phyloP scores from a whole-genome alignment of 2,797 vertebrate species.

The Argyrosomus regius region DNA sequence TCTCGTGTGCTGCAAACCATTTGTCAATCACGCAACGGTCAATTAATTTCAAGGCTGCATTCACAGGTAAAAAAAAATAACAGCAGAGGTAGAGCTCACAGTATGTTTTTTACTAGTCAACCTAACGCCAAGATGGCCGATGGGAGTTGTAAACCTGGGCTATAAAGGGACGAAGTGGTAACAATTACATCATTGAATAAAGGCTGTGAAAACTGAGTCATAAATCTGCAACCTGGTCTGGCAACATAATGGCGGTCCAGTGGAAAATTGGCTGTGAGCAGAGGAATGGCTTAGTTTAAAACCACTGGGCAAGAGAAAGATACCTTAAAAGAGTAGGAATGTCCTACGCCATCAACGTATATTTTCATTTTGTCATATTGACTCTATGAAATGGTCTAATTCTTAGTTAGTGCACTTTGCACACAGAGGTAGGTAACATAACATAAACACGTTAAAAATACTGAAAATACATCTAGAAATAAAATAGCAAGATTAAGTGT shows the following conservation, averaged over 20 bases:
- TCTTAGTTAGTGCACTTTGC: neutral
- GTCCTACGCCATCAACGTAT: neutral
- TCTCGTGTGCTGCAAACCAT: slow-evolving; percentile 44
- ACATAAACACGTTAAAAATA: neutral
- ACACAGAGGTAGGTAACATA: neutral
- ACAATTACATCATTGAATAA: slow-evolving; percentile 53
- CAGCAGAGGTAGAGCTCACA: slow-evolving; percentile 9
- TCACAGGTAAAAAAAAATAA: slow-evolving; percentile 28
- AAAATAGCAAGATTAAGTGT: neutral
- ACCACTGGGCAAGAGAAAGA: slow-evolving; percentile 6
- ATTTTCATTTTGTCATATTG: neutral
- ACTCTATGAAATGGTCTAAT: neutral
- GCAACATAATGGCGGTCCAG: slow-evolving; percentile 6
- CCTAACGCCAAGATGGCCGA: neutral
- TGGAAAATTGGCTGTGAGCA: slow-evolving; percentile 4
- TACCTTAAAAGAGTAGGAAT: neutral
- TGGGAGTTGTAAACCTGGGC: slow-evolving; percentile 44
- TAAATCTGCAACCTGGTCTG: slow-evolving; percentile 51
- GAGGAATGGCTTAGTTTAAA: slow-evolving; percentile 1
- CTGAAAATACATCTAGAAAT: neutral
- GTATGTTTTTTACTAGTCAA: slow-evolving; percentile 42
- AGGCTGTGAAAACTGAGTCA: slow-evolving; percentile 44
- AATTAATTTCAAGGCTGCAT: slow-evolving; percentile 33
- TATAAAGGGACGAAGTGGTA: slow-evolving; percentile 41
- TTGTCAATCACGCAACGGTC: slow-evolving; percentile 60